A percentile compares a stretch with the other conserved stretches of the same genome.
Conservation (phyloP, 2,797 vertebrate species). For the Podarcis siculus region DNA sequence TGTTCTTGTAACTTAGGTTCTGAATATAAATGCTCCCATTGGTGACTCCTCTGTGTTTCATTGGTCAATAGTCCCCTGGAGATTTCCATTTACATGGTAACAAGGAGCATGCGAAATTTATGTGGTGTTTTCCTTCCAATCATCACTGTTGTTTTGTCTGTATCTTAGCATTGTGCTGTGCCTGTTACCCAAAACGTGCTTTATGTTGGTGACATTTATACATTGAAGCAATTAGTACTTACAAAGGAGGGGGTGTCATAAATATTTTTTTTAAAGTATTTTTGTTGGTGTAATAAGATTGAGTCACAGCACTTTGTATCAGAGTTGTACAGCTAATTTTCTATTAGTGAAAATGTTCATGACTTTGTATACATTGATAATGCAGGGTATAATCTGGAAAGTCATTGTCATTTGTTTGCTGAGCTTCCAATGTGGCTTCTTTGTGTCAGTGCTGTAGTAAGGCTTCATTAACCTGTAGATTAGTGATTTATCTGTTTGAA, state of each 20-base stretch:
- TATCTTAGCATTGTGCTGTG: slow-evolving; percentile 16
- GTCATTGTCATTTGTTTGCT: slow-evolving; percentile 4
- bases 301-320: neutral
- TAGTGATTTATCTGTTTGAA: neutral
- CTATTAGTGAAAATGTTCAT: neutral
- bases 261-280: slow-evolving; percentile 1
- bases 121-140: slow-evolving; percentile 31
- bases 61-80: neutral
- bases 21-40: slow-evolving; percentile 51
- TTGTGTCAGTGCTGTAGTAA: neutral
- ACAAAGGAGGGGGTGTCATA: slow-evolving; percentile 1
- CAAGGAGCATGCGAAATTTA: slow-evolving; percentile 37
- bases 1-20: slow-evolving; percentile 49
- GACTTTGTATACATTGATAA: slow-evolving; percentile 22
- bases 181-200: neutral
- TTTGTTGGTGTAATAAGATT: neutral
- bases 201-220: slow-evolving; percentile 8
- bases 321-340: slow-evolving; percentile 4
- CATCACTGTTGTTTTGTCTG: neutral
- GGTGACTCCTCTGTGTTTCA: slow-evolving; percentile 1
- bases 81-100: slow-evolving; percentile 12
- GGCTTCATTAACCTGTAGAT: slow-evolving; percentile 24
- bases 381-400: neutral
- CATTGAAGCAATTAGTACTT: slow-evolving; percentile 16
- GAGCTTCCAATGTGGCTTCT: neutral